phyloP scores from a whole-genome alignment of 1,140 invertebrate genomes.

The Trachelipus rathkii region DNA sequence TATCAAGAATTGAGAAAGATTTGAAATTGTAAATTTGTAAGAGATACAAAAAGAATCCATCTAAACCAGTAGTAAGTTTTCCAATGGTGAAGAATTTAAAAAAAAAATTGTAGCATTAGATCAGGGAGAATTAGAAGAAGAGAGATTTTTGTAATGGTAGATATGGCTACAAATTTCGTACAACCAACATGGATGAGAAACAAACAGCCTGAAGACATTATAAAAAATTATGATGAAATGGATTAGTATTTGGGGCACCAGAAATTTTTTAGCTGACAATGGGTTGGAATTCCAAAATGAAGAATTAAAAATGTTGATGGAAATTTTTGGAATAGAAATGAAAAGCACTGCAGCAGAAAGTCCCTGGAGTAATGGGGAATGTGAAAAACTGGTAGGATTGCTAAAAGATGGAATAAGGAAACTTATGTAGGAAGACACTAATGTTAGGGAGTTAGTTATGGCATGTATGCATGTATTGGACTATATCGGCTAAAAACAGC shows the following conservation, averaged over 20 bases:
- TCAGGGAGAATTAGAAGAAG: not conserved
- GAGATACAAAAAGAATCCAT: not conserved
- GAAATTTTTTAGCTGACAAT: not conserved
- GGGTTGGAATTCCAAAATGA: slow-evolving; percentile 9
- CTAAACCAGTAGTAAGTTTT: not conserved
- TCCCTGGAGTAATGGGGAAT: slow-evolving; percentile 3
- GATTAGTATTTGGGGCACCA: slow-evolving; percentile 2
- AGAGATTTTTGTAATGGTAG: not conserved
- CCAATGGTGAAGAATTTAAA: not conserved
- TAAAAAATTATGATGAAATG: not conserved
- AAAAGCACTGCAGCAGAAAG: not conserved
- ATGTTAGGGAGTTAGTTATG: not conserved
- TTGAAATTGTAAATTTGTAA: not conserved
- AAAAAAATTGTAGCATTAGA: too few species aligned
- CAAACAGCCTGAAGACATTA: not conserved
- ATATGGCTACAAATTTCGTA: not conserved
- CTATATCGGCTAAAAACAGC: not conserved
- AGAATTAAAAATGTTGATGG: not conserved
- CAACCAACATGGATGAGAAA: not conserved
- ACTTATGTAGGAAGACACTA: not conserved
- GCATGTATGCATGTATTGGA: not conserved
- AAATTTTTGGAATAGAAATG: not conserved
- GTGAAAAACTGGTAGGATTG: not conserved
- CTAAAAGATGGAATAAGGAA: not conserved
- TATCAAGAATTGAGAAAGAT: not conserved